These are phyloP conservation scores for Leptinotarsa undecemlineata DNA, from an alignment of 1,140 invertebrate genomes.

Conservation along the genomic window DNA sequence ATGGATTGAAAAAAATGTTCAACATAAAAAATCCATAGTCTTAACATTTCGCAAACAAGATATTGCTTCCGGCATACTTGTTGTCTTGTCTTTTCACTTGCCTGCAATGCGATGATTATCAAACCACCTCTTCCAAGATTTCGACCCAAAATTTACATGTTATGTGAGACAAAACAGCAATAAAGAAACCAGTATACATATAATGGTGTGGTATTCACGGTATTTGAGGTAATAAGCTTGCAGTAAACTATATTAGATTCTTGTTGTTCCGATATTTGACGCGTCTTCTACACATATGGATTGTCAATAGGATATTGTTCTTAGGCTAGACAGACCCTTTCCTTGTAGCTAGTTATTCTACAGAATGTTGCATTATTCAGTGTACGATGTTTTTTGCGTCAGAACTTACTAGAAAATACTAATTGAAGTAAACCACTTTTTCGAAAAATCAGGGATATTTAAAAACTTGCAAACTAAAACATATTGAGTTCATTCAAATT, in stretches of 20 bases:
- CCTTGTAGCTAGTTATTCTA: neutral
- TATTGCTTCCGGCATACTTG: no score
- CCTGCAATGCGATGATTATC: slow-evolving; percentile 6
- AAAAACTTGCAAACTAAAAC: no score
- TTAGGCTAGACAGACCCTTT: neutral
- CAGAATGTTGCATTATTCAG: no score
- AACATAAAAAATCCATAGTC: no score
- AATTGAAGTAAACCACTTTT: no score
- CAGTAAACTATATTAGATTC: slow-evolving; percentile 24
- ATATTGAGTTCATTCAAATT: no score
- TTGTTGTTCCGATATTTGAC: slow-evolving; percentile 20
- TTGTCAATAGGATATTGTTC: neutral
- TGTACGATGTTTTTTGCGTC: no score
- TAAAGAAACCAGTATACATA: slow-evolving; percentile 16
- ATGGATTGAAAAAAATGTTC: no score
- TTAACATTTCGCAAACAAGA: no score
- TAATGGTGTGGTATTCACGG: slow-evolving; percentile 21
- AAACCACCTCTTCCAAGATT: neutral
- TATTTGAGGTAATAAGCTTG: slow-evolving; percentile 25
- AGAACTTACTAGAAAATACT: no score
- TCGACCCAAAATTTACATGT: slow-evolving; percentile 21
- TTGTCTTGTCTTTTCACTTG: no score
- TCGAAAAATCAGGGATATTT: no score
- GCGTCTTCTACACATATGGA: slow-evolving; percentile 3
- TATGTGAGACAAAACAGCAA: slow-evolving; percentile 20